Conservation (phyloP, 1,140 invertebrate species). For the Temnothorax nylanderi region DNA sequence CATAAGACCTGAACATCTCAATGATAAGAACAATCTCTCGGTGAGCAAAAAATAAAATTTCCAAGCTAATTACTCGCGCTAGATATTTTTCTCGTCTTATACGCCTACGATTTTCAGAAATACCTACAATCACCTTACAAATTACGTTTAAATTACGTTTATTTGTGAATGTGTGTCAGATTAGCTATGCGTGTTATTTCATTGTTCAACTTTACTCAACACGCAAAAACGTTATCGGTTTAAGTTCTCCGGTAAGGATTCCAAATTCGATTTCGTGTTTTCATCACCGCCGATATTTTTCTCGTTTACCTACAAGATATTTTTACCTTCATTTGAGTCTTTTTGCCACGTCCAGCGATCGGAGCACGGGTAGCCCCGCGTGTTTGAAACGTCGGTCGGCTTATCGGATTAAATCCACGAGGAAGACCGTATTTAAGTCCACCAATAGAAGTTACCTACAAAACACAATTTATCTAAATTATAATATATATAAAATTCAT, state of each 20-base stretch:
- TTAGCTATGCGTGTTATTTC: too few species aligned
- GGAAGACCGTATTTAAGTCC: constrained; percentile 80
- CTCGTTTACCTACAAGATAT: neutral
- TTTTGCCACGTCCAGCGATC: constrained; percentile 80
- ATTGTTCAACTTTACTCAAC: neutral
- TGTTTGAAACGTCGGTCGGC: constrained; percentile 79
- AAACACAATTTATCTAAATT: constrained; percentile 54
- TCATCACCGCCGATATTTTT: neutral
- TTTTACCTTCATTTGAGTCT: constrained; percentile 84
- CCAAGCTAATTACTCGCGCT: neutral
- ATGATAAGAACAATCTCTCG: neutral
- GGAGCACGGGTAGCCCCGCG: constrained; percentile 77
- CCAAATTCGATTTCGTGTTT: neutral
- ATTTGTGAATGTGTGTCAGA: neutral
- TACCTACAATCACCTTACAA: too few species aligned
- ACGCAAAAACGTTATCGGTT: neutral
- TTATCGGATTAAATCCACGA: constrained; percentile 79
- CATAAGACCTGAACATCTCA: neutral
- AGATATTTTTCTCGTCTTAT: neutral
- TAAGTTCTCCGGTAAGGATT: neutral
- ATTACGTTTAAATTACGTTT: neutral
- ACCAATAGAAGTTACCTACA: constrained; percentile 84
- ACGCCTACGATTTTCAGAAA: neutral
- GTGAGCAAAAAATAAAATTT: neutral
- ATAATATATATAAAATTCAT: neutral